These are phyloP conservation scores for Micrasema longulum DNA, from an alignment of 1,140 invertebrate genomes.

Conservation along the genomic window DNA sequence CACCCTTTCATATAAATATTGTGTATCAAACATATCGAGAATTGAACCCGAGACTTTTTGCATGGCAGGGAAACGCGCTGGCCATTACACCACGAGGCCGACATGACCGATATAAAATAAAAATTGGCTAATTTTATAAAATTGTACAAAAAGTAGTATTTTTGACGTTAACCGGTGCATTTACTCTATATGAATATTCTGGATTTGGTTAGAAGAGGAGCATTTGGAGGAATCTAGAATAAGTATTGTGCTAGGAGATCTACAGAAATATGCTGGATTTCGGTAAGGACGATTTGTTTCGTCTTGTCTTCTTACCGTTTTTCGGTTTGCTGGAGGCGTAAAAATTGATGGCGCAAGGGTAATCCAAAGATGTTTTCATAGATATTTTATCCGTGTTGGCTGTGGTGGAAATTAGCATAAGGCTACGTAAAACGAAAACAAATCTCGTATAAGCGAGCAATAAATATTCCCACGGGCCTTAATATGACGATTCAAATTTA, in stretches of 20 bases:
- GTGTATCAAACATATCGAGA: no score
- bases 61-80: no score
- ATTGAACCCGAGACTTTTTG: no score
- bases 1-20: no score
- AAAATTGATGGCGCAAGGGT: constrained; percentile 53
- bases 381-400: constrained; percentile 35
- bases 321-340: constrained; percentile 47
- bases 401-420: constrained; percentile 33
- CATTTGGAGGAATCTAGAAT: constrained; percentile 32
- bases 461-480: constrained; percentile 5
- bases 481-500: constrained; percentile 10
- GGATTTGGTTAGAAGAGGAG: constrained; percentile 1
- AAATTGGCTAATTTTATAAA: no score
- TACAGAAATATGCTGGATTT: constrained; percentile 53
- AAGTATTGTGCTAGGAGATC: constrained; percentile 32
- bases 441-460: constrained; percentile 18
- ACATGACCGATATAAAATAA: no score
- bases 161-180: constrained; percentile 1
- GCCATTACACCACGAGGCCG: no score
- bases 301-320: constrained; percentile 46
- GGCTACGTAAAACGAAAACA: constrained; percentile 38
- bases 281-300: constrained; percentile 55
- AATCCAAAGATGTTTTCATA: constrained; percentile 52
- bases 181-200: constrained; percentile 6
- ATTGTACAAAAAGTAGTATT: no score